Evolutionary conservation across 2,113 vertebrate genomes (phyloP), one percentile per base, ranked within the genome.

Genomic region (Malurus elegans): DNA sequence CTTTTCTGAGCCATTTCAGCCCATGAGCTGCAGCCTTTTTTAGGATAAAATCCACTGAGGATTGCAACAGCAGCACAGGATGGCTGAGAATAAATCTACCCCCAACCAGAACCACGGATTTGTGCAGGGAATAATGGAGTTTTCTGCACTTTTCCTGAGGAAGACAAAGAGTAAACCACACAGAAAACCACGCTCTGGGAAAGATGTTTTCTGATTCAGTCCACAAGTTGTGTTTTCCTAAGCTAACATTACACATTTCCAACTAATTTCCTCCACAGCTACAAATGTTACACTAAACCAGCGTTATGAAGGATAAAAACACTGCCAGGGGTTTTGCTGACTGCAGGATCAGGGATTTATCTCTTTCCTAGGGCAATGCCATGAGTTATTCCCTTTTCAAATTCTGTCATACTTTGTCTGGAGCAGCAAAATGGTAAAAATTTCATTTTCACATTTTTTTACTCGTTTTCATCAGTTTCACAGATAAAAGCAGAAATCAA

Each of bases 401-500:
- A 36, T 79, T 45, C 32, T 32, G 29, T 6, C 78, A 56, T 20
- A 29, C 21, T 89, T 88, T 69, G 67, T 80, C 64, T 56, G 26
- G 60, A 71, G 65, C 0, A 84, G 48, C 71, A 78, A 94, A 94
- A 86, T n/a, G 12, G 75, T 64, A 51, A 86, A 64, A 76, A 42
- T 57, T 88, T 80, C 40, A 45, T 44, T 95, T 96, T 92, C 93
- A 86, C 53, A 88, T 38, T 38, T 38, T 38, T 38, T 38, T 38
- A 38, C 38, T 80, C 40, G 38, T 44, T 95, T 96, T 92, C 92
- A 86, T 4, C 53, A 88, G 75, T 40, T 92, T 94, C 82, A 42
- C 75, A 92, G 90, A 95, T 67, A 92, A 90, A 96, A 94, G 67
- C 13, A 90, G 79, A 56, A 94, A 73, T 48, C 82, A 92, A 71